Percentiles rank a stretch among this genome's conserved stretches.
These are phyloP conservation scores for Plagodis dolabraria DNA, from an alignment of 2,888 invertebrate genomes.

Conservation along the genomic window DNA sequence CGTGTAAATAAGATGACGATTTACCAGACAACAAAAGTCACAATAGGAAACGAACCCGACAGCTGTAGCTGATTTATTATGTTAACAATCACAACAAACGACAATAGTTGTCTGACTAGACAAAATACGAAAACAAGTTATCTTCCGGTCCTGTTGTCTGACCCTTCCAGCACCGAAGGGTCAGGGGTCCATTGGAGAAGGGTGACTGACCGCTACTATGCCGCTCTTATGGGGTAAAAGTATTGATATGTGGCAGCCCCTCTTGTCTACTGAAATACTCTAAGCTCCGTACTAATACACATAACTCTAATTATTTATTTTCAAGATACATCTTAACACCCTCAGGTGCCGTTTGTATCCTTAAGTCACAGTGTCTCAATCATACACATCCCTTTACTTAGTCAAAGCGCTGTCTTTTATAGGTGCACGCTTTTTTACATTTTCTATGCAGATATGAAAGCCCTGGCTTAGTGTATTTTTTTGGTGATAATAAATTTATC, in stretches of 20 bases:
- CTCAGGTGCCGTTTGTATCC: too few species aligned
- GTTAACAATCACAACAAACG: background rate
- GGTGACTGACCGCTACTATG: constrained; percentile 23
- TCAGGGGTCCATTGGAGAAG: constrained; percentile 7
- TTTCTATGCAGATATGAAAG: too few species aligned
- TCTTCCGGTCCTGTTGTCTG: constrained; percentile 11
- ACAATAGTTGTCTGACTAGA: constrained; percentile 17
- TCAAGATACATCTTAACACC: too few species aligned
- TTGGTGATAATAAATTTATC: too few species aligned
- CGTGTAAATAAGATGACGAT: too few species aligned
- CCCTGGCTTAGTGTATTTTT: too few species aligned
- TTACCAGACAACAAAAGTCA: too few species aligned
- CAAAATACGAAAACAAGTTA: constrained; percentile 7
- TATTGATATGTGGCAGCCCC: constrained; percentile 11
- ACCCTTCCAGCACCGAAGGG: constrained; percentile 5
- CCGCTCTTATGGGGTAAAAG: constrained; percentile 7
- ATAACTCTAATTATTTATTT: background rate
- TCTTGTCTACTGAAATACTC: background rate
- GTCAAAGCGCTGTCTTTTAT: too few species aligned
- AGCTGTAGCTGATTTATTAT: background rate
- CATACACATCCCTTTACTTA: too few species aligned
- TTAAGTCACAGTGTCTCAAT: too few species aligned
- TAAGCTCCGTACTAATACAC: background rate
- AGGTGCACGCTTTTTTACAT: too few species aligned
- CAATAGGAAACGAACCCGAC: background rate